Base-by-base conservation (phyloP, 2,113 vertebrate genomes). In the Nyctibius bracteatus region DNA sequence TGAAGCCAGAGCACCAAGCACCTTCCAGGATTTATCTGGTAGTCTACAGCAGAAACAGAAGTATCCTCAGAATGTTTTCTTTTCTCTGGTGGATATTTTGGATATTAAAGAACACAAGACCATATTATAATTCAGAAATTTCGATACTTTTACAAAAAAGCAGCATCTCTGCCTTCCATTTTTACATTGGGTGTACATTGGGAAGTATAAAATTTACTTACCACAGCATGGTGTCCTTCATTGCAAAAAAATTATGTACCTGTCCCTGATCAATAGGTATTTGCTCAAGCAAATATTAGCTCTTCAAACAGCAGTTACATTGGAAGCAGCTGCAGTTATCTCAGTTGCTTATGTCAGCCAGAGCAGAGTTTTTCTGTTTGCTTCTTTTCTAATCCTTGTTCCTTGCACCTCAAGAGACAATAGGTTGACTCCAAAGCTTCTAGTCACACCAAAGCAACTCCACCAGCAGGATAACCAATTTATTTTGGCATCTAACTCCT, bases 311-410 rank as follows among this genome's bases (percentile, higher is more conserved):
- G 55, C 71, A 96, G 59, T 71, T 75, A 39, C 18, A 44, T 31
- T 91, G 52, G 41, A 85, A 73, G 58, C 55, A 93, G 63, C 71
- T 92, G 74, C 55, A 75, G 67, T 88, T 96, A 94, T 74, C 92
- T 91, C 67, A 81, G 35, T 35, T 81, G 65, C 52, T 65, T 51
- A 41, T 49, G 35, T 68, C 49, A 62, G 24, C 67, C 55, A 75
- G 28, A 95, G 46, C 35, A 91, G 77, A 77, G 62, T 43, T 78
- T 71, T 83, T 92, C 46, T 86, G 19, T 72, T 90, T 84, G 61
- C 75, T 83, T 71, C 72, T 92, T 78, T 67, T 68, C 61, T 89
- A 88, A 65, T 78, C 65, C 52, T 71, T 79, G 44, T 74, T 88
- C 57, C 75, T 86, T 47, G 39, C 52, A 87, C 46, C 63, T 92